Conservation (phyloP, 2,797 vertebrate genomes). For the Petrocephalus schoutedeni region DNA sequence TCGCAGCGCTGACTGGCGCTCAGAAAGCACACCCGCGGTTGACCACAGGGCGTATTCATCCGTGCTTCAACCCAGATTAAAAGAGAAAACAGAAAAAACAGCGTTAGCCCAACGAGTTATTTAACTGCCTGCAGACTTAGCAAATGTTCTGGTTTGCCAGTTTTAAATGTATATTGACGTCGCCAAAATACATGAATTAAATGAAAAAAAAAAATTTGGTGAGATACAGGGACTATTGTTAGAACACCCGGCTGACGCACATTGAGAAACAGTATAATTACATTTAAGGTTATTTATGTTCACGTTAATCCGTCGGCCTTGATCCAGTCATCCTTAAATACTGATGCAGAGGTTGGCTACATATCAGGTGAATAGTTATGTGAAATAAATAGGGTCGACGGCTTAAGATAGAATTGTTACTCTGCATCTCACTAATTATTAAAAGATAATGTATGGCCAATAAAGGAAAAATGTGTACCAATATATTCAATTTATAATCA, state of each 20-base stretch:
- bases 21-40: constrained; percentile 46
- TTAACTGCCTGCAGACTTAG: constrained; percentile 10
- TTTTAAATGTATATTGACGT: background rate
- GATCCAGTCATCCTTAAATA: constrained; percentile 20
- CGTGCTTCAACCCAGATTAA: constrained; percentile 35
- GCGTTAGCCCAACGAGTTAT: background rate
- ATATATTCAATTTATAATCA: background rate
- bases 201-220: background rate
- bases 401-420: background rate
- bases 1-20: constrained; percentile 4
- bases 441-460: background rate
- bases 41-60: constrained; percentile 62
- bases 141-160: background rate
- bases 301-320: constrained; percentile 44
- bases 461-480: background rate
- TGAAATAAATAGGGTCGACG: background rate
- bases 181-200: background rate
- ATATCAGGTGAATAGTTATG: background rate
- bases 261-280: constrained; percentile 45
- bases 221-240: background rate
- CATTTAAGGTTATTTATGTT: constrained; percentile 54
- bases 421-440: background rate
- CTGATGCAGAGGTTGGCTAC: background rate
- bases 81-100: background rate
- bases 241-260: background rate